Evolutionary conservation across 2,113 vertebrate species (phyloP).

Genomic region (Paradoxurus hermaphroditus): DNA sequence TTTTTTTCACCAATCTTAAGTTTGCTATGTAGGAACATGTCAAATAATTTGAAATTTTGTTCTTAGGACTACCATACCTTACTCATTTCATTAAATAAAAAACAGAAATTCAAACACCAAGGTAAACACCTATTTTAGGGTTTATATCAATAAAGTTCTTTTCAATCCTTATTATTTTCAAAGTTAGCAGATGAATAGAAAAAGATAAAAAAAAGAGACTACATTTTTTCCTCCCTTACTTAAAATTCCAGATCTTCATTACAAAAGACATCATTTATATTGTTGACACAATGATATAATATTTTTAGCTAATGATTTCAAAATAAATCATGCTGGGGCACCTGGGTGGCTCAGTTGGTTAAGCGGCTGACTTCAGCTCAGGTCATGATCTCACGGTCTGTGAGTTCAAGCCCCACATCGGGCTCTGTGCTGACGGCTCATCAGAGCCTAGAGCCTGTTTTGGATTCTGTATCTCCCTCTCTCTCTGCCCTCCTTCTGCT

Average conservation of each 20-base stretch:
- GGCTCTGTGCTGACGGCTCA: too few relatives aligned
- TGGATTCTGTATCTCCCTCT: too few relatives aligned
- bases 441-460: too few relatives aligned
- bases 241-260: not conserved
- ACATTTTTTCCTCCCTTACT: not conserved
- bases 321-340: constrained; percentile 4
- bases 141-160: not conserved
- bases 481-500: too few relatives aligned
- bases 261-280: not conserved
- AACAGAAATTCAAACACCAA: not conserved
- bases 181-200: not conserved
- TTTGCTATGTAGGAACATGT: not conserved
- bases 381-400: too few relatives aligned
- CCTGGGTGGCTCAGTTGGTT: too few relatives aligned
- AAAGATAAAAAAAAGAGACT: not conserved
- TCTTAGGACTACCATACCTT: not conserved
- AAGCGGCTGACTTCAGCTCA: too few relatives aligned
- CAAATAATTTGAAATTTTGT: not conserved
- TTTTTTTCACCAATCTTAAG: not conserved
- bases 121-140: not conserved
- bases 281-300: not conserved
- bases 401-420: too few relatives aligned
- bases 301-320: constrained; percentile 5
- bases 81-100: constrained; percentile 15
- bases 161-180: not conserved